phyloP scores from a whole-genome alignment of 2,113 vertebrate species.

The Carlito syrichta region DNA sequence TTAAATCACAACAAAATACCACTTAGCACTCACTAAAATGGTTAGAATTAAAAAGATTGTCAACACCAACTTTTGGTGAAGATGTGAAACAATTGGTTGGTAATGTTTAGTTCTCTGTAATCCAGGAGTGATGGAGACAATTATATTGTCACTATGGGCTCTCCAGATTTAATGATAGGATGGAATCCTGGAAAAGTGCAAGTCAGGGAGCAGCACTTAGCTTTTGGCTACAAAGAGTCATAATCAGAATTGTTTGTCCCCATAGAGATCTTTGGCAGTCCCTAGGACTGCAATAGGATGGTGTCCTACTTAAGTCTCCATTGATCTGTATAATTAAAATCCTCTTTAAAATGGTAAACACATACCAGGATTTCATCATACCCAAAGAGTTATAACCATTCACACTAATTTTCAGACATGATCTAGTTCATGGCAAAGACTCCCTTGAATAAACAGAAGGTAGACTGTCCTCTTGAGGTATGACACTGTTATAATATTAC shows the following conservation, averaged over 20 bases:
- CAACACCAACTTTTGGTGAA: neutral
- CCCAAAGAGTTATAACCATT: neutral
- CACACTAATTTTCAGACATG: neutral
- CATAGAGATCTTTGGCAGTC: neutral
- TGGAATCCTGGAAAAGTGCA: neutral
- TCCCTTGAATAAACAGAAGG: accelerated
- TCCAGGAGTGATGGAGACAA: neutral
- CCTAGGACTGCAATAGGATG: neutral
- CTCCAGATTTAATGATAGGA: neutral
- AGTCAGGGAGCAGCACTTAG: neutral
- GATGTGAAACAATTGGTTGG: neutral
- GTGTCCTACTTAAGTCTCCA: neutral
- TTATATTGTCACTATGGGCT: neutral
- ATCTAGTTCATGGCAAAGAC: neutral
- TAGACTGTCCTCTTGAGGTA: neutral
- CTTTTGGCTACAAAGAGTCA: neutral
- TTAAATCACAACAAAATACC: neutral
- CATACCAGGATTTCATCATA: too few species aligned
- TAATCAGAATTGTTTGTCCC: neutral
- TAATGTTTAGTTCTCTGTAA: neutral
- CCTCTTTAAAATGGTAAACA: neutral
- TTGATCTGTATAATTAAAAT: neutral
- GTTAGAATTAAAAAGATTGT: neutral
- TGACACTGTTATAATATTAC: neutral
- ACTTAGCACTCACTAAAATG: neutral